Evolutionary conservation across 1,140 invertebrate genomes (phyloP).

Genomic region (Archivesica marissinica): DNA sequence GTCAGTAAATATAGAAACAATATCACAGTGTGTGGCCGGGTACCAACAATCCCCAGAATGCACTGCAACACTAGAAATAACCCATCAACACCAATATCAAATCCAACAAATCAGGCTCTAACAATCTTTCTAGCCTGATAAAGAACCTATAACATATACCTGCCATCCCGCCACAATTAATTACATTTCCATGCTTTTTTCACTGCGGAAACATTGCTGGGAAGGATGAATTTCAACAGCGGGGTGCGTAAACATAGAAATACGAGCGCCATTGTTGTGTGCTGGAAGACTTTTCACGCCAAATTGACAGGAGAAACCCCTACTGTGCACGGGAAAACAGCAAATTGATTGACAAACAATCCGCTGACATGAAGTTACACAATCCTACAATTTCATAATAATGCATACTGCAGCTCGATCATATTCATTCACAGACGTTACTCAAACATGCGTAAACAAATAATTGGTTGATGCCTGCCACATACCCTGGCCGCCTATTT

Average conservation of each 20-base stretch:
- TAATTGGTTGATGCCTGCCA: not conserved
- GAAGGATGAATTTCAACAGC: conserved; percentile 38
- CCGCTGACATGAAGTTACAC: conserved; percentile 36
- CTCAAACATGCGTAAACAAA: not conserved
- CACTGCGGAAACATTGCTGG: conserved; percentile 20
- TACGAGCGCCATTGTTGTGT: conserved; percentile 39
- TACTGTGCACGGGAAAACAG: conserved; percentile 60
- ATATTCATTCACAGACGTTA: not conserved
- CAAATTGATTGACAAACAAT: conserved; percentile 40
- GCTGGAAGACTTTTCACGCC: conserved; percentile 26
- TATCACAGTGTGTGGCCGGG: conserved; percentile 32
- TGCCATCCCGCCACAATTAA: conserved; percentile 52
- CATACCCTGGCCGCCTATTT: not conserved
- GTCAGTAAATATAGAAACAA: not conserved
- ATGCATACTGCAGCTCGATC: conserved; percentile 15
- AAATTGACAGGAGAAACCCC: conserved; percentile 48
- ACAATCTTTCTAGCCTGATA: conserved; percentile 58
- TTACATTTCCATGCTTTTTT: conserved; percentile 58
- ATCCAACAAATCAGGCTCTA: conserved; percentile 56
- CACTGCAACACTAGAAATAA: conserved; percentile 17
- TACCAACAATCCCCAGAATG: conserved; percentile 17
- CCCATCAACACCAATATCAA: conserved; percentile 49
- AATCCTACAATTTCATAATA: conserved; percentile 41
- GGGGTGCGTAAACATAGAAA: conserved; percentile 60
- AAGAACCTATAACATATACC: conserved; percentile 44